Percentiles rank a stretch among this genome's conserved stretches.
phyloP scores from a whole-genome alignment of 2,797 vertebrate genomes.

The Leptodactylus fallax region DNA sequence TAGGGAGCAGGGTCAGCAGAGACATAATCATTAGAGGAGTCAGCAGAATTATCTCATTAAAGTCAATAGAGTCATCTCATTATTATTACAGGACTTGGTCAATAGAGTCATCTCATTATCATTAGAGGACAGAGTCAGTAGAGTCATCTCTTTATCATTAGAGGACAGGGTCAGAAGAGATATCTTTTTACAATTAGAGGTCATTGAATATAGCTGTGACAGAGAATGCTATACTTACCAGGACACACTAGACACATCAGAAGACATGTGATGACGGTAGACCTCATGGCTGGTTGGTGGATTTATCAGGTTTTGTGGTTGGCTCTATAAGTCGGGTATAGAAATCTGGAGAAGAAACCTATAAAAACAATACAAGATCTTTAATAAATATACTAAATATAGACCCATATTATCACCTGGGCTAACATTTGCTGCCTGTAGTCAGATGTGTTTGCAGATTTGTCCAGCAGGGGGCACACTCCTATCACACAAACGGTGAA shows the following conservation, averaged over 20 bases:
- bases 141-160: background rate
- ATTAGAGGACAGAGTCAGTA: background rate
- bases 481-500: too few species aligned
- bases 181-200: background rate
- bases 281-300: background rate
- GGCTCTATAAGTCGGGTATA: background rate
- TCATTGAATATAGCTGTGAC: background rate
- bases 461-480: too few species aligned
- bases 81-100: background rate
- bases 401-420: background rate
- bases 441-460: too few species aligned
- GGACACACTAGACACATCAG: background rate
- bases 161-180: background rate
- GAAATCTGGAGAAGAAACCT: background rate
- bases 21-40: background rate
- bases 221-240: background rate
- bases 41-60: too few species aligned
- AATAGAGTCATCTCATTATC: background rate
- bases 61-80: slow-evolving; percentile 2
- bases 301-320: background rate
- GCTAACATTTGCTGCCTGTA: too few species aligned
- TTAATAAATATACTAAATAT: background rate
- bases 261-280: background rate
- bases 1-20: background rate
- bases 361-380: background rate